These are phyloP conservation scores for Pseudomyrmex sp. DNA, from an alignment of 1,140 invertebrate genomes.

Conservation along the genomic window DNA sequence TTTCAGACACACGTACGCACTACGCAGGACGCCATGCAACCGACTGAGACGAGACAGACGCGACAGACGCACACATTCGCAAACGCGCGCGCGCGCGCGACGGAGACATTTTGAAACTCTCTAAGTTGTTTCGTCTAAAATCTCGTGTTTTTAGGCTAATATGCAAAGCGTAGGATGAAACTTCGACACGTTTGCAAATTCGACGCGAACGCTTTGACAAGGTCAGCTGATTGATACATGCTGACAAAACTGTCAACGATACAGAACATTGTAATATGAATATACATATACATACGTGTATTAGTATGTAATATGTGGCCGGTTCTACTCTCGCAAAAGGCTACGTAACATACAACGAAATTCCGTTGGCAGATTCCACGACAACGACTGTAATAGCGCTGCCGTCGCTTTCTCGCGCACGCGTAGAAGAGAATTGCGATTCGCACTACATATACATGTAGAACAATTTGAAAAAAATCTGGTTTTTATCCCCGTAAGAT, in stretches of 20 bases:
- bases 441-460: neutral
- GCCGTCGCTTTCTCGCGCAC: conserved; percentile 2
- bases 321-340: neutral
- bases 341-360: neutral
- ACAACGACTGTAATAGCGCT: neutral
- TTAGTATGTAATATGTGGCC: neutral
- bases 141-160: neutral
- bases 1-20: neutral
- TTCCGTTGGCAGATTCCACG: conserved; percentile 23
- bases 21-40: conserved; percentile 62
- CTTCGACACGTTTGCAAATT: no score
- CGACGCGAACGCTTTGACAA: no score
- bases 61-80: neutral
- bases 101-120: neutral
- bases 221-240: no score
- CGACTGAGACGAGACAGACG: neutral
- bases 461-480: no score
- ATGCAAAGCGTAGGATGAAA: neutral
- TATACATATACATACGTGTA: neutral
- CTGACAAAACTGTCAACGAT: neutral
- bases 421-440: neutral
- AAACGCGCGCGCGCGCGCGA: neutral
- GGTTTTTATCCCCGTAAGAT: no score
- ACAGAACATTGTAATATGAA: neutral
- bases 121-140: neutral